Evolutionary conservation across 2,113 vertebrate species (phyloP), one percentile per base, ranked within the genome.

Genomic region (Hippoglossus stenolepis): DNA sequence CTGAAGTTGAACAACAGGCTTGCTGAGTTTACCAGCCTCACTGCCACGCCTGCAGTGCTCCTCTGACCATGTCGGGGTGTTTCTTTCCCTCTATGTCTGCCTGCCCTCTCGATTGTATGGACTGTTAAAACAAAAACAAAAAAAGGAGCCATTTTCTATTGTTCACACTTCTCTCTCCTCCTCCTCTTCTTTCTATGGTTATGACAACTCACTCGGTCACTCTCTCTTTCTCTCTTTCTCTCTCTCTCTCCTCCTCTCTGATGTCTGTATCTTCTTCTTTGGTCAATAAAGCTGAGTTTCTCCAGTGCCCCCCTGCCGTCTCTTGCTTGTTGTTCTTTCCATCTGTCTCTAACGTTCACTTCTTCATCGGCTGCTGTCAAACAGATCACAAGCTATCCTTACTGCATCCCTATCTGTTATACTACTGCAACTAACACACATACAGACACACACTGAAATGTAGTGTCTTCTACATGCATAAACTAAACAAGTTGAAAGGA

Each of bases 221-320:
- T 31, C 13, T 76, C 54, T 80, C 74, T 78, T 59, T 70, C 73
- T 73, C 54, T 45, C 67, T 57, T 43, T 68, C 60, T 47, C 57
- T 57, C 69, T 60, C 45, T 40, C 70, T 35, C 73, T 62, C 73
- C 68, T 63, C 73, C 75, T 71, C 79, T 85, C 86, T 85, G 67
- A 81, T 84, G 66, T 92, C 83, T 93, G 88, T 93, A 87, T 87
- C 73, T 72, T 84, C 86, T 90, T 87, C 86, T 90, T 87, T 88
- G 85, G 89, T 91, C 87, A 92, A 93, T 93, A 93, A 93, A 93
- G 89, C 90, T 89, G 87, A 91, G 79, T 91, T 92, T 90, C 90
- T 92, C 88, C 89, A 93, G 87, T 89, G 85, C 83, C 85, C 85
- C 69, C 83, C 88, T 92, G 90, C 91, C 26, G 92, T 91, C 89